Base-by-base conservation (phyloP, 64 coral and sea anemone genomes). In the Stylophora pistillata region DNA sequence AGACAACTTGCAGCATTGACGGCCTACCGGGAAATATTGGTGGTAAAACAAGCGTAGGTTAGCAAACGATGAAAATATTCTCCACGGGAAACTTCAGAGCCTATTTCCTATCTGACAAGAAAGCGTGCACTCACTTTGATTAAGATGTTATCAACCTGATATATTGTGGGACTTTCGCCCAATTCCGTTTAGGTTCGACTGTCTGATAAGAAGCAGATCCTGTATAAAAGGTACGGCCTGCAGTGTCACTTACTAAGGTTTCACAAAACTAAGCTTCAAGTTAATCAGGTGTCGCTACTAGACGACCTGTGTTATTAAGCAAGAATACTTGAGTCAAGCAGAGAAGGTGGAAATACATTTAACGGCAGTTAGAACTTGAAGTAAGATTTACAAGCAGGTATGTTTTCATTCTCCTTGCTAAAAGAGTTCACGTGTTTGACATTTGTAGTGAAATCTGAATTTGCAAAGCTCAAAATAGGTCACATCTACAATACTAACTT, bases 191-290 rank as follows among this genome's bases (percentile, higher is more conserved):
- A 79, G 31, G 56, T 79, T 79, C 29, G 25, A 79, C 25, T 15
- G 28, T 30, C 55, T 79, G 77, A 79, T 79, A 79, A 79, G 59
- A 17, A 79, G 56, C 77, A 79, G 77, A 32, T n/a, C n/a, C n/a
- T n/a, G n/a, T 79, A 79, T 79, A 79, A 59, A 79, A 30, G 34
- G 32, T 30, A 5, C n/a, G 11, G 77, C 30, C 77, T 79, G 77
- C 56, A 21, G 77, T 78, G 47, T 78, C 75, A 78, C 52, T 25
- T 52, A 11, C 15, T 37, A 28, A 2, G 11, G 4, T 55, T 79
- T 79, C 55, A 59, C 55, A 25, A 55, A 78, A 56, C 21, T n/a
- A 15, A 57, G 23, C 20, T 25, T 68, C 64, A 56, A 47, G 34
- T 76, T 6, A 15, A 78, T 56, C 53, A 55, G 14, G 59, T 26